Evolutionary conservation across 2,797 vertebrate species (phyloP), one percentile per base, ranked within the genome.

Genomic region (Fistularia tabacaria): DNA sequence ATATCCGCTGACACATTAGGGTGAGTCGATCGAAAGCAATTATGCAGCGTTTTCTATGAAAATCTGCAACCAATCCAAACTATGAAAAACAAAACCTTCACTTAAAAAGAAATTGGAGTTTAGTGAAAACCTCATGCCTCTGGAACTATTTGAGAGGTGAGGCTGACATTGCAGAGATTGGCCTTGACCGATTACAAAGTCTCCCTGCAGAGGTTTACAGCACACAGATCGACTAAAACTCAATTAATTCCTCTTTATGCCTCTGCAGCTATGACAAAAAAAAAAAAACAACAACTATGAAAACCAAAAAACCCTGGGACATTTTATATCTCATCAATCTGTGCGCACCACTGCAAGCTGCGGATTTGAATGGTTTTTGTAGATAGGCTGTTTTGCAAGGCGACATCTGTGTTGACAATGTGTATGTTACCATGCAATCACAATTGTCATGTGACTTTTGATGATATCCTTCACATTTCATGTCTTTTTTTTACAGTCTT

Each of bases 11-110:
- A 89, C 82, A 84, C 51, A 4, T 51, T 62, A 67, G 77, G 77
- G 80, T 64, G 55, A 74, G 71, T 48, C 54, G 78, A 90, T 91
- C 84, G 85, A 91, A 91, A 79, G 80, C 84, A 87, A 90, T 91
- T 86, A 89, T 74, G 57, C 9, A 6, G 14, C 44, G 64, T 74
- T 66, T 59, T 73, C 45, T 51, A 55, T 62, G 57, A 82, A 83
- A 82, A 80, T 71, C 64, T 50, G 49, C 14, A 44, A 64, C 59
- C 62, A 42, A 59, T 57, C 69, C 50, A 15, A 41, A 54, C 51
- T 59, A 66, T 7, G 1, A 8, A 9, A 45, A 49, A 59, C 10
- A 49, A 47, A 50, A 66, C 51, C 36, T 42, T 45, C 43, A 45
- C 11, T 45, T 45, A 25, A 25, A 25, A 25, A 25, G 25, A 25